phyloP scores from a whole-genome alignment of 2,888 invertebrate genomes.

The Pyrochroa serraticornis region DNA sequence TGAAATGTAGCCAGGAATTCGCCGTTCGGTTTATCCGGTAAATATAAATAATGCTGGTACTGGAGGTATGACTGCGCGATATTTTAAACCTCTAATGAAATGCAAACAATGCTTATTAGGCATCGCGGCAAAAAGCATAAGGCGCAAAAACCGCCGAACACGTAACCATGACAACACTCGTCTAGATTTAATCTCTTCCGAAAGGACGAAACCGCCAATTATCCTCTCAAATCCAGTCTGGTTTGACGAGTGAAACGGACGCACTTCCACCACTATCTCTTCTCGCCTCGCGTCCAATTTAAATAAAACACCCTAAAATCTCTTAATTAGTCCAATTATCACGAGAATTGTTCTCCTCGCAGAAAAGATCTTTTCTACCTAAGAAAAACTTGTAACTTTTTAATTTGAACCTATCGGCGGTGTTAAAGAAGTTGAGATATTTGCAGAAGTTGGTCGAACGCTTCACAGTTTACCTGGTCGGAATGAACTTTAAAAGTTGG shows the following conservation, averaged over 20 bases:
- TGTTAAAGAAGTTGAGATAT: constrained; percentile 16
- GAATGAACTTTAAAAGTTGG: constrained; percentile 20
- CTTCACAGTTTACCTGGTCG: constrained; percentile 21
- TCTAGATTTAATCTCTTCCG: constrained; percentile 14
- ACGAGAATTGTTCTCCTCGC: too few relatives aligned
- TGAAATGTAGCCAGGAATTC: background rate
- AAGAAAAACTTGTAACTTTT: constrained; percentile 20
- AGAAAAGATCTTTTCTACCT: background rate
- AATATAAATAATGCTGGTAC: constrained; percentile 19
- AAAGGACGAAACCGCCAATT: constrained; percentile 14
- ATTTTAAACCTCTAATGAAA: constrained; percentile 25
- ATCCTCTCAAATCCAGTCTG: constrained; percentile 5
- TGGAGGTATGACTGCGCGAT: too few relatives aligned
- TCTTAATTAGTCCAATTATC: too few relatives aligned
- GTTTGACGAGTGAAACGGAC: constrained; percentile 2
- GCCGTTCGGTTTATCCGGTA: constrained; percentile 5
- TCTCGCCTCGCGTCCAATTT: background rate
- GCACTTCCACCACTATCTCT: background rate
- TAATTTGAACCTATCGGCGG: constrained; percentile 27
- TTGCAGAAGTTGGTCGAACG: constrained; percentile 15
- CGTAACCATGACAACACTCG: constrained; percentile 4
- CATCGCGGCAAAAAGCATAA: constrained; percentile 13
- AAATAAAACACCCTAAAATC: background rate
- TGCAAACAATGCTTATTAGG: constrained; percentile 27
- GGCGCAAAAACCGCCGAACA: constrained; percentile 6